Base-by-base conservation (phyloP, 2,113 vertebrate genomes). In the Ia io region DNA sequence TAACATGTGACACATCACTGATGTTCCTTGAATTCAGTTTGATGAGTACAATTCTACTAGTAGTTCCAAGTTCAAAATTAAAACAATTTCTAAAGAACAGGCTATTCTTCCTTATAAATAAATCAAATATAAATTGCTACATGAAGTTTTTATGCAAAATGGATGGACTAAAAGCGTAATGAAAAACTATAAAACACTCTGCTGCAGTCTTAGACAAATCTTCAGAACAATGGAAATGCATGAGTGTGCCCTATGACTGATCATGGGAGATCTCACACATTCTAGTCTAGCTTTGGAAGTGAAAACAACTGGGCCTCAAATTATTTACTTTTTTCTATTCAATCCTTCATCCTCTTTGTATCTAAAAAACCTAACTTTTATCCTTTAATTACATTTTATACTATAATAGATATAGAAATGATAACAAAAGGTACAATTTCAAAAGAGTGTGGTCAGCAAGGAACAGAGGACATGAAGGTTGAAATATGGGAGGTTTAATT, bases 31-130 rank as follows among this genome's bases (percentile, higher is more conserved):
- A 73, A 91, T 89, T 91, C 35, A 84, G 49, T 44, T 70, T 32
- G 25, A 18, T 65, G 35, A 87, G 30, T 63, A 40, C 7, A 80
- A 76, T 44, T 82, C 9, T 67, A 59, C 23, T 61, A 61, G 59
- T 61, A 61, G 4, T 83, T 97, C 16, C 47, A 84, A 70, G 14
- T 77, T 8, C 14, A 30, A 87, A 93, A 89, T 0, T 49, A 63
- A 97, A 93, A 85, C 6, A 80, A 67, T 87, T 85, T 65, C n/a
- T 59, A 85, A 95, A 88, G 37, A 88, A 63, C 10, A 67, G 37
- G 18, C 2, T 91, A 78, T 73, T 77, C 16, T 84, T 63, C 70
- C 28, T 44, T 76, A 63, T 37, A 63, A 89, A 59, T 32, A 67
- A 87, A 67, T 17, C 18, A 88, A 84, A 91, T 25, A 37, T 18